These are phyloP conservation scores for Salminus brasiliensis DNA, from an alignment of 2,113 vertebrate genomes.

Conservation along the genomic window DNA sequence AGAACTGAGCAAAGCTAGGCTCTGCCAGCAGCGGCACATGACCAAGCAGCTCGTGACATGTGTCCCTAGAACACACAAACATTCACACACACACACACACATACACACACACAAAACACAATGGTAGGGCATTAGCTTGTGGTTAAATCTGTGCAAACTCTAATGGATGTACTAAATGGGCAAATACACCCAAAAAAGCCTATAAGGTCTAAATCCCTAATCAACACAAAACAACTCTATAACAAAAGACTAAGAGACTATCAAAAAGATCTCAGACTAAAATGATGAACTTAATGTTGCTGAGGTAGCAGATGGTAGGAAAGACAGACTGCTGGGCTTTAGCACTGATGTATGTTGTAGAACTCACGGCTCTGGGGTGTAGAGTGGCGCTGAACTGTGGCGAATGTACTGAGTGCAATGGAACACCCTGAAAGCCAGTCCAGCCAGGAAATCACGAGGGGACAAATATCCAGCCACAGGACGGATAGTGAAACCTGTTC, in stretches of 20 bases:
- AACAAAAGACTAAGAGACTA: not conserved
- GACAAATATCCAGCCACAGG: conserved; percentile 96
- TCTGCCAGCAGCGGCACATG: conserved; percentile 96
- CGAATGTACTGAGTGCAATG: conserved; percentile 98
- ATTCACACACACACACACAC: conserved; percentile 27
- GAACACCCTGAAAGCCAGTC: conserved; percentile 96
- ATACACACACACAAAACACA: conserved; percentile 5
- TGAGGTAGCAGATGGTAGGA: conserved; percentile 3
- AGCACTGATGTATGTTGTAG: not conserved
- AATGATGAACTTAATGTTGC: too few relatives aligned
- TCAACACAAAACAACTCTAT: not conserved
- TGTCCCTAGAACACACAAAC: conserved; percentile 80
- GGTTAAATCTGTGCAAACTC: not conserved
- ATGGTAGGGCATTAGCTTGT: not conserved
- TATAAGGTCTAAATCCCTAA: too few relatives aligned
- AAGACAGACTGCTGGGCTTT: not conserved
- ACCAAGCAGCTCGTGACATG: conserved; percentile 95
- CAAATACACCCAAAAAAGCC: too few relatives aligned
- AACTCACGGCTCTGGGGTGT: conserved; percentile 98
- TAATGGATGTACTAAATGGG: not conserved
- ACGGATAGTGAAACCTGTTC: conserved; percentile 92
- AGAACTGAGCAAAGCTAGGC: conserved; percentile 97
- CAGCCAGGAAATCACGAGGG: conserved; percentile 94
- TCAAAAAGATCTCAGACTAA: not conserved
- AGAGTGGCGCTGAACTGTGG: conserved; percentile 94